Evolutionary conservation across 2,888 invertebrate species (phyloP).

Genomic region (Polietes domitor): DNA sequence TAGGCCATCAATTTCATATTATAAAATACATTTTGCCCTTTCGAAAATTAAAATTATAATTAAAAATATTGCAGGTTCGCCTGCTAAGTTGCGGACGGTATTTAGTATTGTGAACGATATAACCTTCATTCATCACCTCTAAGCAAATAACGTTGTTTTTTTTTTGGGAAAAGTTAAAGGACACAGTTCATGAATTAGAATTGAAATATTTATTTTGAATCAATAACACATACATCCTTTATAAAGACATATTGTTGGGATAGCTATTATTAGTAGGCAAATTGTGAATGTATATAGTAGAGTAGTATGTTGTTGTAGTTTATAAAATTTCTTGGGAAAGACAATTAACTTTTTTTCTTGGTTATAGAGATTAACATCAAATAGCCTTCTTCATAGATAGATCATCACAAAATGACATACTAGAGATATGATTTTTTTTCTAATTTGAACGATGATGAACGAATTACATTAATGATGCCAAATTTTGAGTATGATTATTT

Average conservation of each 20-base stretch:
- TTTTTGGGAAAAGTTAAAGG: too few species aligned
- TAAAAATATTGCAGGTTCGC: too few species aligned
- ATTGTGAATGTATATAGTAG: conserved; percentile 23
- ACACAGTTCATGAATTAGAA: conserved; percentile 6
- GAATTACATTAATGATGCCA: conserved; percentile 1
- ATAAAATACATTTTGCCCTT: too few species aligned
- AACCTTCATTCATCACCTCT: too few species aligned
- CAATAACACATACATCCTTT: conserved; percentile 52
- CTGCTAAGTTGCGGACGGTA: too few species aligned
- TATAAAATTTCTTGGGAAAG: conserved; percentile 50
- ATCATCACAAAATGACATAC: conserved; percentile 13
- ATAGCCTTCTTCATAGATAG: neutral
- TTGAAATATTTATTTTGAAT: conserved; percentile 59
- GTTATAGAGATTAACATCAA: conserved; percentile 41
- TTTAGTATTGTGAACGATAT: too few species aligned
- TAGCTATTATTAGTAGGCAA: conserved; percentile 41
- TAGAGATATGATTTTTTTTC: conserved; percentile 20
- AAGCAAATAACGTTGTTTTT: too few species aligned
- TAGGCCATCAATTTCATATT: too few species aligned
- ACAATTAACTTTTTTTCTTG: conserved; percentile 22
- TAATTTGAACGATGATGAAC: conserved; percentile 3
- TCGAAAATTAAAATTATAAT: too few species aligned
- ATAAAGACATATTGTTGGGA: conserved; percentile 54
- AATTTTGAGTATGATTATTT: neutral
- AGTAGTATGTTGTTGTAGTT: too few species aligned